Base-by-base conservation (phyloP, 2,797 vertebrate genomes). In the Poeciliopsis infans region DNA sequence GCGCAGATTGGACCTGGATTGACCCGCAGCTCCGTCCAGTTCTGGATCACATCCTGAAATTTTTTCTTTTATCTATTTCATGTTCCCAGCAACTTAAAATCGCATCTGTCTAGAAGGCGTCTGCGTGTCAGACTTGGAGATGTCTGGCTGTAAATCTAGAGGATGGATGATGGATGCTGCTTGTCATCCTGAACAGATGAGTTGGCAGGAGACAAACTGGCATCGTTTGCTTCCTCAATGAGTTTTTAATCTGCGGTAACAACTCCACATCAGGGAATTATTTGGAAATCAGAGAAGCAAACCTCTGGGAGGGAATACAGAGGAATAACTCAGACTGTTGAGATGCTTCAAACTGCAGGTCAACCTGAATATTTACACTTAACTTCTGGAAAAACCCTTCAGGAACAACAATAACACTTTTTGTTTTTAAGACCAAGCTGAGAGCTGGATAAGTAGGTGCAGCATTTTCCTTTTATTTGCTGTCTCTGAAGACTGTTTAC, bases 171-270 rank as follows among this genome's bases (percentile, higher is more conserved):
- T 93, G 90, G 91, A 95, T 94, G 76, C 76, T 70, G 73, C 77
- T 78, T 92, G 93, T 95, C 90, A 90, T 71, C 25, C 36, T 79
- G 83, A 93, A 87, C 92, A 93, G 90, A 94, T 92, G 89, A 93
- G 87, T 89, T 94, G 91, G 89, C 92, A 88, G 86, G 79, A 83
- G 64, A 46, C 85, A 77, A 11, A 66, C 83, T 86, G 81, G 71
- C 81, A 78, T 87, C 89, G 87, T 89, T 86, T 80, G 66, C 71
- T 81, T 86, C 76, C 36, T 85, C 82, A 85, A 92, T 87, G 86
- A 86, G 87, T 77, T 87, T 93, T 93, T 93, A 93, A 94, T 95
- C 91, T 90, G 86, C 13, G n/a, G 85, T 87, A 94, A 93, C 82
- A 79, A 84, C 84, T 87, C 76, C 46, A 90, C 88, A 88, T 93